Evolutionary conservation across 2,797 vertebrate genomes (phyloP).

Genomic region (Danio aesculapii): DNA sequence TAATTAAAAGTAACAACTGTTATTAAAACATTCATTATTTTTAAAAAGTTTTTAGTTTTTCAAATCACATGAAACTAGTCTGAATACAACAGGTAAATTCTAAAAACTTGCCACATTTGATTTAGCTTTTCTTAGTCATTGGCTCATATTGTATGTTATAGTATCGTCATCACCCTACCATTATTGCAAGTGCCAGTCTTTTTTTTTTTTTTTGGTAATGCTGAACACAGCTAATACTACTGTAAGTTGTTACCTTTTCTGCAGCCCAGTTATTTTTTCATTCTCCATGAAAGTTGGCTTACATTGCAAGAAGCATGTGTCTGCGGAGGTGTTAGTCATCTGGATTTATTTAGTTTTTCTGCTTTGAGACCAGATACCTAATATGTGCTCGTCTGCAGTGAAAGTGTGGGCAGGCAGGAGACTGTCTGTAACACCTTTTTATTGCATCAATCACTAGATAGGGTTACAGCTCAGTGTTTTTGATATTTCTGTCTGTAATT

Average conservation of each 20-base stretch:
- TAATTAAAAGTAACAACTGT: not conserved
- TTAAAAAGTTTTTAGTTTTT: not conserved
- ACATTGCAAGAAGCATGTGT: slow-evolving; percentile 42
- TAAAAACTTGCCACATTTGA: not conserved
- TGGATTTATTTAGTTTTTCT: slow-evolving; percentile 32
- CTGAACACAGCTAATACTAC: not conserved
- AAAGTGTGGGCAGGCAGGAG: slow-evolving; percentile 32
- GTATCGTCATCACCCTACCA: not conserved
- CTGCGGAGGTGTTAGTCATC: slow-evolving; percentile 44
- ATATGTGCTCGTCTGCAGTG: slow-evolving; percentile 29
- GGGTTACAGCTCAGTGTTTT: slow-evolving; percentile 37
- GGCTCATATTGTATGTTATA: not conserved
- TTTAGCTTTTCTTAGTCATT: not conserved
- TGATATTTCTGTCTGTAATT: slow-evolving; percentile 38
- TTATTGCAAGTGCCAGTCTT: not conserved
- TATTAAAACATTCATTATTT: too few relatives aligned
- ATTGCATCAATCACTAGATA: slow-evolving; percentile 41
- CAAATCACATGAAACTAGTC: not conserved
- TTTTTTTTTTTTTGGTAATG: too few relatives aligned
- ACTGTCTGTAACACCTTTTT: slow-evolving; percentile 36
- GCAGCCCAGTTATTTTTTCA: not conserved
- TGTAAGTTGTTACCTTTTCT: slow-evolving; percentile 4
- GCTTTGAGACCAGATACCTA: slow-evolving; percentile 38
- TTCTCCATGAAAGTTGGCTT: slow-evolving; percentile 15
- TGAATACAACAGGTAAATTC: not conserved